These are phyloP conservation scores for Listronotus bonariensis DNA, from an alignment of 1,140 invertebrate species.

Conservation along the genomic window DNA sequence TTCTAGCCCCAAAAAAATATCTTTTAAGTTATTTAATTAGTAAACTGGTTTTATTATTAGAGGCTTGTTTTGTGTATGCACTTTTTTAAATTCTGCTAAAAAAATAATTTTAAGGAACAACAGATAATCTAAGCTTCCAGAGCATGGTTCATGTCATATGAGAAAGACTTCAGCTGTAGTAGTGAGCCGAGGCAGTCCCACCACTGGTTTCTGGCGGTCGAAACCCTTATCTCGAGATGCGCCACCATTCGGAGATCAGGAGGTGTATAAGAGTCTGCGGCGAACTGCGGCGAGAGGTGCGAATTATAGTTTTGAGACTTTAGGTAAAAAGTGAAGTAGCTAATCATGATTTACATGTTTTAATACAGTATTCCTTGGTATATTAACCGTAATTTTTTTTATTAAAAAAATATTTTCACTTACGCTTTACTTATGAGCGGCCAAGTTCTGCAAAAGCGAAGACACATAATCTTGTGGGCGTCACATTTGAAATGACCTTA, in stretches of 20 bases:
- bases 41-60: too few species aligned
- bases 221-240: conserved; percentile 57
- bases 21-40: too few species aligned
- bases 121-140: conserved; percentile 80
- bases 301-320: conserved; percentile 76
- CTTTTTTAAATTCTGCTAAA: too few species aligned
- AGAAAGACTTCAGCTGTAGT: conserved; percentile 65
- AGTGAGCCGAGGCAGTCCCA: conserved; percentile 59
- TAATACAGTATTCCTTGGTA: too few species aligned
- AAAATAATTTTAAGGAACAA: conserved; percentile 63
- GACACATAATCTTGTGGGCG: too few species aligned
- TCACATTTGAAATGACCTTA: too few species aligned
- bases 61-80: too few species aligned
- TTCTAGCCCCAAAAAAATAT: too few species aligned
- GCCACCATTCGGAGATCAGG: conserved; percentile 68
- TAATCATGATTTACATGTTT: conserved; percentile 6
- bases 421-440: too few species aligned
- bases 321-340: conserved; percentile 44
- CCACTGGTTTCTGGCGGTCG: conserved; percentile 42
- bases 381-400: too few species aligned
- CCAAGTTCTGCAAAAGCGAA: too few species aligned
- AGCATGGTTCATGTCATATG: conserved; percentile 83
- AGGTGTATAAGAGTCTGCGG: conserved; percentile 83
- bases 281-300: conserved; percentile 93
- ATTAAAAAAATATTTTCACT: too few species aligned